These are phyloP conservation scores for Troglohyphantes excavatus DNA, from an alignment of 2,888 invertebrate genomes.

Conservation along the genomic window DNA sequence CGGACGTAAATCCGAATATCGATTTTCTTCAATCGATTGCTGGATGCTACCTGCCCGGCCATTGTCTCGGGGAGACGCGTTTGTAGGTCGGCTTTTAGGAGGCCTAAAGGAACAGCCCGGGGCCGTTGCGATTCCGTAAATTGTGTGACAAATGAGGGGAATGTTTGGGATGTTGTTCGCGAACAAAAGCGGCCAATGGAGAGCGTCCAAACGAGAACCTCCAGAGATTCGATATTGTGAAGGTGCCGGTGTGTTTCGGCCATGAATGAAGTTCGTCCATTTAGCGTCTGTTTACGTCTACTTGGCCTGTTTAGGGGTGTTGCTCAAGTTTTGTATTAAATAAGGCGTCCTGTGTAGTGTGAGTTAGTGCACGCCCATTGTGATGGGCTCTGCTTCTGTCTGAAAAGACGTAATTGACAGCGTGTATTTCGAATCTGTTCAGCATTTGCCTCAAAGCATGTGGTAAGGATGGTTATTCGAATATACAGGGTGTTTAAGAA, in stretches of 20 bases:
- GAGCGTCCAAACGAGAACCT: not conserved
- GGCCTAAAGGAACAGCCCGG: slow-evolving; percentile 1
- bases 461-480: too few species aligned
- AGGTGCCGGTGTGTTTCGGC: not conserved
- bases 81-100: slow-evolving; percentile 34
- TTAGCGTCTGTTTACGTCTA: not conserved
- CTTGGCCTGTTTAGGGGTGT: too few species aligned
- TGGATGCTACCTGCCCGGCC: slow-evolving; percentile 35
- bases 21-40: slow-evolving; percentile 49
- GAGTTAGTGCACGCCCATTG: too few species aligned
- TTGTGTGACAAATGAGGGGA: slow-evolving; percentile 43
- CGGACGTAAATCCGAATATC: slow-evolving; percentile 46
- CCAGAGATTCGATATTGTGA: not conserved
- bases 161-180: not conserved
- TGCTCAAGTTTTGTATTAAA: too few species aligned
- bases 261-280: not conserved
- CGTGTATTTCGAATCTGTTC: too few species aligned
- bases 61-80: slow-evolving; percentile 50
- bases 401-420: too few species aligned
- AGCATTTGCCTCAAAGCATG: too few species aligned
- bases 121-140: slow-evolving; percentile 16
- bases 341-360: too few species aligned
- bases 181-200: slow-evolving; percentile 30
- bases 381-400: too few species aligned
- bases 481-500: too few species aligned